Conservation (phyloP, 2,797 vertebrate species). For the Sciurus carolinensis region DNA sequence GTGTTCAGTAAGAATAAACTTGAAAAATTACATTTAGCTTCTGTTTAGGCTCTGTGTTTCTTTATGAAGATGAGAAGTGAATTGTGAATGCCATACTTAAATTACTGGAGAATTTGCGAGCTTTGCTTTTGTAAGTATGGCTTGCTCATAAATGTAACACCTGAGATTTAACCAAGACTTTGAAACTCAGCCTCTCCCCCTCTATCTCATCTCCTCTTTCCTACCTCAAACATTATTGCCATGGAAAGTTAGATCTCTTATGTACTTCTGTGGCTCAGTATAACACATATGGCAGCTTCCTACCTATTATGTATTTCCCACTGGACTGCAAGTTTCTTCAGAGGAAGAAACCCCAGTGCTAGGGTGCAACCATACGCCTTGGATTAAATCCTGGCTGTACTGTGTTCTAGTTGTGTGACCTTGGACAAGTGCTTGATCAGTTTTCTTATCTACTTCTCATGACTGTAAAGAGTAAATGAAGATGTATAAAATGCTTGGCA, state of each 20-base stretch:
- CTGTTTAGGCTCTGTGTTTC: neutral
- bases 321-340: neutral
- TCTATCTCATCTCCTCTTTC: neutral
- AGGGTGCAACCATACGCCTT: neutral
- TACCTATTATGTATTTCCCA: neutral
- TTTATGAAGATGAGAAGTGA: neutral
- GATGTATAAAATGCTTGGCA: constrained; percentile 27
- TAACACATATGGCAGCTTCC: neutral
- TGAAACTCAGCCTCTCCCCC: neutral
- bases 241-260: neutral
- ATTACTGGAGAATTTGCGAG: neutral
- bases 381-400: neutral
- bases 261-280: neutral
- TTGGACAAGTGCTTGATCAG: neutral
- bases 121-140: neutral
- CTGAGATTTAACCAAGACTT: neutral
- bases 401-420: neutral
- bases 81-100: neutral
- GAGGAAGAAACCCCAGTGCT: neutral
- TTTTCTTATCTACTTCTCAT: neutral
- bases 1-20: constrained; percentile 30
- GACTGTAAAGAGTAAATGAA: constrained; percentile 2
- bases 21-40: constrained; percentile 39
- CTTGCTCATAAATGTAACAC: neutral
- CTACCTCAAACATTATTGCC: neutral